phyloP scores from a whole-genome alignment of 2,113 vertebrate species.

The Notarius lentiginosus region DNA sequence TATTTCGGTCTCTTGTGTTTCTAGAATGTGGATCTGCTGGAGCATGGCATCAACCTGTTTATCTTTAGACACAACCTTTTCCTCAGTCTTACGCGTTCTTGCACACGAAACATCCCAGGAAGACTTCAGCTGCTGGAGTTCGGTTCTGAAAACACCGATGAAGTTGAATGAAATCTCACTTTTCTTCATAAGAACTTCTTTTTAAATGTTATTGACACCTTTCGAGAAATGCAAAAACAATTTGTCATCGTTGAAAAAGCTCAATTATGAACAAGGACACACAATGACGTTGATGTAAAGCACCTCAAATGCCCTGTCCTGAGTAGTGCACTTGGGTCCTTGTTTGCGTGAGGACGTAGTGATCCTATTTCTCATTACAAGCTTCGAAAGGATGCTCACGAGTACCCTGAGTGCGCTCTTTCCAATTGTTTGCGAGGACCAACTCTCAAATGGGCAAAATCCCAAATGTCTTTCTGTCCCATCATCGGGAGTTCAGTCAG shows the following conservation, averaged over 20 bases:
- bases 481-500: no score
- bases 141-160: conserved; percentile 65
- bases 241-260: not conserved
- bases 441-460: not conserved
- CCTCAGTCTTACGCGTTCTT: conserved; percentile 65
- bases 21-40: conserved; percentile 62
- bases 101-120: conserved; percentile 59
- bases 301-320: not conserved
- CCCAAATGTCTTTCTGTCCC: not conserved
- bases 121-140: conserved; percentile 62
- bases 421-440: not conserved
- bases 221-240: not conserved
- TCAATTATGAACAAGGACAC: not conserved
- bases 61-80: conserved; percentile 64
- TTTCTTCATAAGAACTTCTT: not conserved
- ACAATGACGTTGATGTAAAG: not conserved
- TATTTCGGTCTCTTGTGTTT: conserved; percentile 63
- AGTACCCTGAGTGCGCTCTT: not conserved
- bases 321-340: not conserved
- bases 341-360: not conserved
- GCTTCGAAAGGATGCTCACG: not conserved
- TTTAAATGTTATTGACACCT: not conserved
- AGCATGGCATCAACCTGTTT: conserved; percentile 60
- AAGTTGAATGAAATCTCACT: not conserved
- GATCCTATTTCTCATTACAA: not conserved